Base-by-base conservation (phyloP, 2,797 vertebrate species). In the Amniataba percoides region DNA sequence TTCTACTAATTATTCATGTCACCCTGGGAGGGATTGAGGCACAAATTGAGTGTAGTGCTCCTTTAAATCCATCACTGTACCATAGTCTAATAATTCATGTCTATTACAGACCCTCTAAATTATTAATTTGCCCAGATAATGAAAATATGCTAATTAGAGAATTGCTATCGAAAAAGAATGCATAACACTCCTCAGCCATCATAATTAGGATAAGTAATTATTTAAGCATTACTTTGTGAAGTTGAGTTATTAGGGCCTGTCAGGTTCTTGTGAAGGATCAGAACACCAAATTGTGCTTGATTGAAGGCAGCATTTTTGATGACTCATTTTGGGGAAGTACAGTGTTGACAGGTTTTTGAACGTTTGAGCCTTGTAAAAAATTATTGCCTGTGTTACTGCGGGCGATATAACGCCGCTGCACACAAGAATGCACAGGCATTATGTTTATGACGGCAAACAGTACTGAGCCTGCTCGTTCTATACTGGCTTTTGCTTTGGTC, bases 81-180 rank as follows among this genome's bases (percentile, higher is more conserved):
- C 57, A 88, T 81, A 91, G 89, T 87, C 83, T 82, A 93, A 94
- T 95, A 96, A 95, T 94, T 97, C 88, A 92, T 93, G 94, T 94
- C 94, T 93, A 90, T 94, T 94, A 90, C 83, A 88, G 83, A 93
- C 71, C 93, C 87, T 93, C 89, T 96, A 96, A 97, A 97, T 97
- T 95, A 97, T 97, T 97, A 86, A 95, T 95, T 94, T 95, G 78
- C 93, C 93, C 89, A 90, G 95, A 96, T 97, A 96, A 97, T 96
- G 94, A 95, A 97, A 97, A 96, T 96, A 97, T 96, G 94, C 88
- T 96, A 97, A 97, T 97, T 95, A 95, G 91, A 89, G 90, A 94
- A 93, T 94, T 91, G 88, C 89, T 93, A 92, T 95, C 92, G 84
- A 95, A 90, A 96, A 96, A 93, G 77, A 95, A 95, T 92, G 95